Evolutionary conservation across 1,140 invertebrate genomes (phyloP), one percentile per base, ranked within the genome.

Genomic region (Drosophila santomea): DNA sequence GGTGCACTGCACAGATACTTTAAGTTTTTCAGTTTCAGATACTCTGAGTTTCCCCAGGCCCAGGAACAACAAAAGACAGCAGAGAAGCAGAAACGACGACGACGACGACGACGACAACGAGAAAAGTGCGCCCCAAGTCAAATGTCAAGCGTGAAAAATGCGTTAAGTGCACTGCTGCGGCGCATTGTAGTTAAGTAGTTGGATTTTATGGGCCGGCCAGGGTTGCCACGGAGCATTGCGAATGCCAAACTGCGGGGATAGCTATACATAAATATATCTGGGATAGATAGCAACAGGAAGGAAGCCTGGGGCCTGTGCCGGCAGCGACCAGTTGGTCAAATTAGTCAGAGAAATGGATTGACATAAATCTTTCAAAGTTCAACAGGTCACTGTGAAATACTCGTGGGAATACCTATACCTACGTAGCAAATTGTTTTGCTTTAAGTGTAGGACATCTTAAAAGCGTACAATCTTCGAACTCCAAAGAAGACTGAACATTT

Each of bases 61-160:
- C 59, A 64, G 44, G 28, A 51, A 41, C 54, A 61, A 67, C 50
- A 52, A 72, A 25, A 57, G 61, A 39, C 57, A 71, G 39, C 56
- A 11, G 57, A 59, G 38, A 67, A 69, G 39, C 72, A 28, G 54
- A 41, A 20, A 56, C 63, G 48, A 43, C 23, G 17, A 17, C 17
- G 47, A 56, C 63, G 48, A 43, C 23, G 17, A 17, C 17, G 47
- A 69, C 60, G 67, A 77, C 52, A 50, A 80, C 73, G 63, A 76
- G 67, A 85, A 90, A 85, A 90, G 82, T 86, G 86, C 86, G 86
- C 82, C 86, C 71, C 86, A 74, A 90, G 86, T 90, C 86, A 90
- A 90, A 90, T 90, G 86, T 90, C 86, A 90, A 90, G 86, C 86
- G 88, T 90, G 86, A 90, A 90, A 90, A 90, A 90, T 90, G 86